These are phyloP conservation scores for Papilio machaon DNA, from an alignment of 1,140 invertebrate genomes.

Conservation along the genomic window DNA sequence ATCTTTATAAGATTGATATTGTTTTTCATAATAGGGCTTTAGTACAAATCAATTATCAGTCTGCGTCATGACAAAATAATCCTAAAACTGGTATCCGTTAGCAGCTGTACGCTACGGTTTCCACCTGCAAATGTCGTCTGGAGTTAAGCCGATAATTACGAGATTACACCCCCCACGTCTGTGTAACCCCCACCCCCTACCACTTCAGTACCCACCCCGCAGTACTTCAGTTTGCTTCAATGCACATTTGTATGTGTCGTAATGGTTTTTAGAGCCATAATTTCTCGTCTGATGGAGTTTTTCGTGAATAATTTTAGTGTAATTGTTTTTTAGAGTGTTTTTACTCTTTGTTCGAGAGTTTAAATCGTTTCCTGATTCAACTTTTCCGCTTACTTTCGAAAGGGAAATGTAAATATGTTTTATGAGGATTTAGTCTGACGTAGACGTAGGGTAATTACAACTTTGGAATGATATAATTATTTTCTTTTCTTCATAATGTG, in stretches of 20 bases:
- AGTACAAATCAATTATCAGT: conserved; percentile 68
- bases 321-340: conserved; percentile 66
- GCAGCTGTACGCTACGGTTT: conserved; percentile 60
- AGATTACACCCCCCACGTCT: conserved; percentile 71
- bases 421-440: neutral
- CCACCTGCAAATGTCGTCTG: conserved; percentile 76
- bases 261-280: conserved; percentile 77
- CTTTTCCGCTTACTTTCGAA: conserved; percentile 41
- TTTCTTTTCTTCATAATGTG: neutral
- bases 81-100: conserved; percentile 60
- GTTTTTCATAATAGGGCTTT: no score
- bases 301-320: conserved; percentile 70
- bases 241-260: conserved; percentile 73
- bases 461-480: neutral
- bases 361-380: conserved; percentile 47
- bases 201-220: conserved; percentile 51
- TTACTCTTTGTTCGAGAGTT: conserved; percentile 45
- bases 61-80: conserved; percentile 59
- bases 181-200: conserved; percentile 54
- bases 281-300: conserved; percentile 74
- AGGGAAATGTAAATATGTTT: conserved; percentile 1
- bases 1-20: no score
- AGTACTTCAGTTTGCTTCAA: conserved; percentile 66
- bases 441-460: neutral
- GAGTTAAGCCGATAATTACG: conserved; percentile 78